A percentile compares a stretch with the other conserved stretches of the same genome.
phyloP scores from a whole-genome alignment of 64 coral and sea anemone genomes.

The Hydrozoanthus tunicans region DNA sequence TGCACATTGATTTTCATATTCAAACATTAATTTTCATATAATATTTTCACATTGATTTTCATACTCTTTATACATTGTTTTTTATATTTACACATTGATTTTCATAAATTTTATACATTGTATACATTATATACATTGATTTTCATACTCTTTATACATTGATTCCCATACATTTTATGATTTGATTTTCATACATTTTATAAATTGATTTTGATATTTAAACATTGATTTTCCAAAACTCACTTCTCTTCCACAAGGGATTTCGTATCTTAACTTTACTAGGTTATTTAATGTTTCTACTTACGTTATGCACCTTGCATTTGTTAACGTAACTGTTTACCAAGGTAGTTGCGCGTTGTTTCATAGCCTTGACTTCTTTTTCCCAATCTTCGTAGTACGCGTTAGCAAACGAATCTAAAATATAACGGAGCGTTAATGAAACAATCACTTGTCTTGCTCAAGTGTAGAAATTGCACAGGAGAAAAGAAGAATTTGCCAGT shows the following conservation, averaged over 20 bases:
- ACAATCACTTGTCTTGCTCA: background rate
- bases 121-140: too few relatives aligned
- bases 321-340: constrained; percentile 3
- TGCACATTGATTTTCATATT: background rate
- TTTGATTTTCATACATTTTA: too few relatives aligned
- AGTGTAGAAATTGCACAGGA: background rate
- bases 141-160: too few relatives aligned
- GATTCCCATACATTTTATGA: too few relatives aligned
- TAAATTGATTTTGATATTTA: background rate
- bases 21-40: background rate
- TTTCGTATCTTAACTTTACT: background rate
- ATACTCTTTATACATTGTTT: too few relatives aligned
- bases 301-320: constrained; percentile 17
- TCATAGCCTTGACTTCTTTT: background rate
- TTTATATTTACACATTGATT: background rate
- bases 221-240: background rate
- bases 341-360: constrained; percentile 12
- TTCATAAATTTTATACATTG: background rate
- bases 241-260: too few relatives aligned
- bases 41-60: too few relatives aligned
- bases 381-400: constrained; percentile 31
- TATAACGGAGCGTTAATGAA: background rate
- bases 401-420: constrained; percentile 14
- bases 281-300: background rate
- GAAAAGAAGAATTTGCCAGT: background rate